Evolutionary conservation across 2,888 invertebrate species (phyloP), one percentile per base, ranked within the genome.

Genomic region (Ophioninae sp.): DNA sequence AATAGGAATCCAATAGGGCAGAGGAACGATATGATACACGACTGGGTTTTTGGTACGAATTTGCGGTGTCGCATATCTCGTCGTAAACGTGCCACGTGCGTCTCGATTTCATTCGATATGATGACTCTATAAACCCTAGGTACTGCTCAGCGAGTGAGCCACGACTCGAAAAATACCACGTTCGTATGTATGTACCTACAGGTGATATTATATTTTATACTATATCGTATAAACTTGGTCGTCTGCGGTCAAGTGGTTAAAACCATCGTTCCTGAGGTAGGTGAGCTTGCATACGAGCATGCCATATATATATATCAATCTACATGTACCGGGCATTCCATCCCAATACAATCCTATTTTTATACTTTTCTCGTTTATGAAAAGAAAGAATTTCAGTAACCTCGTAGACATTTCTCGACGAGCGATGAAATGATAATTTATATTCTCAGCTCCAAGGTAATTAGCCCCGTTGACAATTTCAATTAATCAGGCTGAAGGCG

Each of bases 211-310:
- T 51, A 51, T 76, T 30, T 56, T 58, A 65, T 61, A 61, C 22
- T 5, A 56, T 64, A 63, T 58, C 65, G 76, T 76, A 84, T 84
- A 65, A 80, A 83, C 39, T 78, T 73, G 69, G 20, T 63, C 74
- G 72, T 72, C 71, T 22, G 68, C 58, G 80, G 80, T 80, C 80
- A 78, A 78, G 78, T 77, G 82, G 74, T 73, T 78, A 80, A 82
- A 75, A 80, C 64, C 71, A 69, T 71, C 64, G 78, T 85, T 78
- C 64, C 39, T 59, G 44, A 58, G 30, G 30, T 69, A 68, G 56
- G 41, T 61, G 23, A 20, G 22, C 41, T 63, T 23, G n/a, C 17
- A 51, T 2, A 30, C 56, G n/a, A 6, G 7, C 41, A 30, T 39
- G 30, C 58, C 23, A 67, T 30, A 39, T 58, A 37, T 56, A 58